phyloP scores from a whole-genome alignment of 2,113 vertebrate species.

The Casuarius casuarius region DNA sequence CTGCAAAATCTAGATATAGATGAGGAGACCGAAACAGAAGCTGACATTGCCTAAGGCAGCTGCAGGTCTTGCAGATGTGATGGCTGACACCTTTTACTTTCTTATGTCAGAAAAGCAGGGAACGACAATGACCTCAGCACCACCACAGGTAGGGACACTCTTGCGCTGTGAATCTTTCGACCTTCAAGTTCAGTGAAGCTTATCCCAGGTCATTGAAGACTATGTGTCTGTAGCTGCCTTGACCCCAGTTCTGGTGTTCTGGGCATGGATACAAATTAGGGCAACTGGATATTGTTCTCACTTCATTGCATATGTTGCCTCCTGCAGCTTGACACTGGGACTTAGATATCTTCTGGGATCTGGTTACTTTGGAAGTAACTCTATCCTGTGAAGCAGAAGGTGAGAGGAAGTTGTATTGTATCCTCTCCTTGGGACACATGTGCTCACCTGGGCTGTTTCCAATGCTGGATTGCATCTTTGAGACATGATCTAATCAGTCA shows the following conservation, averaged over 20 bases:
- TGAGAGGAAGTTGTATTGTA: neutral
- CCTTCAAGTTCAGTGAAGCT: rapidly evolving
- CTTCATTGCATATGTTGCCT: neutral
- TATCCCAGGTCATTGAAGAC: neutral
- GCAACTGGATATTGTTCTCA: neutral
- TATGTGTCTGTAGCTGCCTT: neutral
- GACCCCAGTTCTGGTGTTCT: neutral
- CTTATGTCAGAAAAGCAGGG: neutral
- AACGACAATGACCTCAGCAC: rapidly evolving
- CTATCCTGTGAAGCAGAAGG: neutral
- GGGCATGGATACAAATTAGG: neutral
- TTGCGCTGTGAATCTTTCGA: neutral
- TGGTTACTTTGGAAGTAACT: neutral
- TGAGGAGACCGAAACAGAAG: neutral
- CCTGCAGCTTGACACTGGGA: neutral
- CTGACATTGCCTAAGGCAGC: neutral
- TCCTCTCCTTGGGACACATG: too few relatives aligned
- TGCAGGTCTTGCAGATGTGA: neutral
- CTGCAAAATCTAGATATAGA: neutral
- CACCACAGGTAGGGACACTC: too few relatives aligned
- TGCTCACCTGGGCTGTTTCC: rapidly evolving
- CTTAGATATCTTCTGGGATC: neutral
- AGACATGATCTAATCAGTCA: neutral
- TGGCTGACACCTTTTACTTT: neutral
- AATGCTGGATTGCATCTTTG: rapidly evolving